phyloP scores from a whole-genome alignment of 2,888 invertebrate genomes.

The Zeuzera pyrina region DNA sequence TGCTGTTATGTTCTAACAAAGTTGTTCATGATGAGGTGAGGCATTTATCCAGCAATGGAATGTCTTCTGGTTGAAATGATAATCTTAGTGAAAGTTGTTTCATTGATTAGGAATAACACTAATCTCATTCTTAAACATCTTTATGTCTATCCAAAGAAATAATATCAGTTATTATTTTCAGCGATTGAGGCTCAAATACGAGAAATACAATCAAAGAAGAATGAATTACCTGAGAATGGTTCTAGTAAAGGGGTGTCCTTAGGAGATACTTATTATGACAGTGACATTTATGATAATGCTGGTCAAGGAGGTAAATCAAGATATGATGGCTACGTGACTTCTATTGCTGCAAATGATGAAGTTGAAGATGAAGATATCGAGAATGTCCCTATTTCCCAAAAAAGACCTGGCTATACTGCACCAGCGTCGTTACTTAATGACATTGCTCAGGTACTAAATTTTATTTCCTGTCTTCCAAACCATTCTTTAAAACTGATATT shows the following conservation, averaged over 20 bases:
- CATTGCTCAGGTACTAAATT: slow-evolving; percentile 80
- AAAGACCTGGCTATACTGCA: slow-evolving; percentile 86
- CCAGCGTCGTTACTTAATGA: slow-evolving; percentile 92
- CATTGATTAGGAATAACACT: too few species aligned
- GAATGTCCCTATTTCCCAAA: slow-evolving; percentile 79
- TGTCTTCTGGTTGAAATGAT: too few species aligned
- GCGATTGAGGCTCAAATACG: slow-evolving; percentile 96
- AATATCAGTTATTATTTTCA: too few species aligned
- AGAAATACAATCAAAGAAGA: slow-evolving; percentile 91
- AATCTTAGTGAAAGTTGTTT: too few species aligned
- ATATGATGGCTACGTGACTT: slow-evolving; percentile 95
- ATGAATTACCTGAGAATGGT: slow-evolving; percentile 78
- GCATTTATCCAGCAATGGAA: too few species aligned
- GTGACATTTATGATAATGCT: slow-evolving; percentile 91
- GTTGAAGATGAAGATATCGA: slow-evolving; percentile 95
- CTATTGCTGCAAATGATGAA: slow-evolving; percentile 97
- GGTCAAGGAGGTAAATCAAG: slow-evolving; percentile 78
- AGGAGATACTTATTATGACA: slow-evolving; percentile 91
- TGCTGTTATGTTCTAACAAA: too few species aligned
- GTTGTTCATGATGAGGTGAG: too few species aligned
- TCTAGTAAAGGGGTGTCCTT: slow-evolving; percentile 86
- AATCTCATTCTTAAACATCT: not conserved
- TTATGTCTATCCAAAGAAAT: not conserved
- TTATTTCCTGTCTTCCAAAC: too few species aligned
- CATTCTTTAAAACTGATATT: too few species aligned